Conservation (phyloP, 2,888 invertebrate species). For the Heptascelio sp. region DNA sequence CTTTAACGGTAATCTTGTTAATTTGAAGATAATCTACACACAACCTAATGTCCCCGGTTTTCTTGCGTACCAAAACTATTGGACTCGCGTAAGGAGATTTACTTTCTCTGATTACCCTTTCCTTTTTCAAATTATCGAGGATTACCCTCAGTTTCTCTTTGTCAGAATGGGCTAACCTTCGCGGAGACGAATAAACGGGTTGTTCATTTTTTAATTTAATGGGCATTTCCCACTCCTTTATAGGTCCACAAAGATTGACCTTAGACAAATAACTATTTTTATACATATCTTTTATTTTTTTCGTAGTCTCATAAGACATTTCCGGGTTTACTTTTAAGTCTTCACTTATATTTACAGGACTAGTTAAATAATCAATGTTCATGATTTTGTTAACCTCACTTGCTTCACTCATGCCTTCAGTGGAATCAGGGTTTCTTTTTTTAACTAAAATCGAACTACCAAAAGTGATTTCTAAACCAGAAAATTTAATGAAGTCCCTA, state of each 20-base stretch:
- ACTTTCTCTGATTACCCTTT: not conserved
- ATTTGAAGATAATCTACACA: not conserved
- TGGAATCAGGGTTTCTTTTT: not conserved
- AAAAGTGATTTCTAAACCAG: conserved; percentile 1
- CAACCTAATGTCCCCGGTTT: conserved; percentile 5
- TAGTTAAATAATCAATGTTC: conserved; percentile 23
- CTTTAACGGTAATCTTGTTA: conserved; percentile 4
- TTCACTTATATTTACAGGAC: not conserved
- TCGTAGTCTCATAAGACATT: not conserved
- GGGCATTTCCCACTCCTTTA: conserved; percentile 5
- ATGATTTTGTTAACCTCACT: conserved; percentile 7
- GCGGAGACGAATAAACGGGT: conserved; percentile 4
- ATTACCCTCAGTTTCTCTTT: conserved; percentile 35
- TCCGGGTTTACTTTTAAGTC: not conserved
- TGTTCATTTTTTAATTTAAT: conserved; percentile 1
- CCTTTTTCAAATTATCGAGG: conserved; percentile 2
- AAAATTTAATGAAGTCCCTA: not conserved
- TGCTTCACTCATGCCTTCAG: not conserved
- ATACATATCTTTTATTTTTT: not conserved
- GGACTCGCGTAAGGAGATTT: conserved; percentile 11
- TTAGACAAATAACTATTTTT: not conserved
- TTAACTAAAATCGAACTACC: not conserved
- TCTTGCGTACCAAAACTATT: not conserved
- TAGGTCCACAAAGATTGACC: not conserved
- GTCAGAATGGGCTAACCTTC: conserved; percentile 27